A percentile compares a stretch with the other conserved stretches of the same genome.
phyloP scores from a whole-genome alignment of 2,113 vertebrate species.

The Heterochromis multidens region DNA sequence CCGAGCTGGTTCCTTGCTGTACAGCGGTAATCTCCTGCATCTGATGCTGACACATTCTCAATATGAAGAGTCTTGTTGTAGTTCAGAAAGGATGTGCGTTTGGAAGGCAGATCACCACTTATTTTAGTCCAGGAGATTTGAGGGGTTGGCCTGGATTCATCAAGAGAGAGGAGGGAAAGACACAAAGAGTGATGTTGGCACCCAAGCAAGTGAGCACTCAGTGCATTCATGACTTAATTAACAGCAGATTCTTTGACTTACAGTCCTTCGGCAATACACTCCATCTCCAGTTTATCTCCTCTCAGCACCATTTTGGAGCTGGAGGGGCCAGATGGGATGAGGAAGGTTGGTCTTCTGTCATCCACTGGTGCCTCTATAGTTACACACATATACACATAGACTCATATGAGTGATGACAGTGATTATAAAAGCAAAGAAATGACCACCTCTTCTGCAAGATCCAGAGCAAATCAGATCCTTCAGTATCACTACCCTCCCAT shows the following conservation, averaged over 20 bases:
- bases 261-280: slow-evolving; percentile 96
- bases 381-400: slow-evolving; percentile 13
- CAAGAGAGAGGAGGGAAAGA: not conserved
- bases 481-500: not conserved
- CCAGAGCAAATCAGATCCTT: not conserved
- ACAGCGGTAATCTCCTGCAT: slow-evolving; percentile 92
- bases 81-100: slow-evolving; percentile 82
- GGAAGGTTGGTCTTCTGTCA: slow-evolving; percentile 85
- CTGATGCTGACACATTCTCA: slow-evolving; percentile 84
- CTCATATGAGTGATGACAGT: not conserved
- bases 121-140: slow-evolving; percentile 88
- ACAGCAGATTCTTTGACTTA: slow-evolving; percentile 74
- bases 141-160: slow-evolving; percentile 85
- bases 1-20: slow-evolving; percentile 82
- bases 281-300: slow-evolving; percentile 88
- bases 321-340: slow-evolving; percentile 81
- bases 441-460: not conserved
- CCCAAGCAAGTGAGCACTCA: not conserved
- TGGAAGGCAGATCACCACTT: slow-evolving; percentile 82
- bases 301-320: slow-evolving; percentile 88
- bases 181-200: not conserved
- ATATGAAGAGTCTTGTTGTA: slow-evolving; percentile 92
- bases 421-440: not conserved
- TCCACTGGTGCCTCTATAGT: slow-evolving; percentile 80
- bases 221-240: not conserved